Percentiles rank a stretch among this genome's conserved stretches.
These are phyloP conservation scores for Polydrusus cervinus DNA, from an alignment of 2,888 invertebrate species.

Conservation along the genomic window DNA sequence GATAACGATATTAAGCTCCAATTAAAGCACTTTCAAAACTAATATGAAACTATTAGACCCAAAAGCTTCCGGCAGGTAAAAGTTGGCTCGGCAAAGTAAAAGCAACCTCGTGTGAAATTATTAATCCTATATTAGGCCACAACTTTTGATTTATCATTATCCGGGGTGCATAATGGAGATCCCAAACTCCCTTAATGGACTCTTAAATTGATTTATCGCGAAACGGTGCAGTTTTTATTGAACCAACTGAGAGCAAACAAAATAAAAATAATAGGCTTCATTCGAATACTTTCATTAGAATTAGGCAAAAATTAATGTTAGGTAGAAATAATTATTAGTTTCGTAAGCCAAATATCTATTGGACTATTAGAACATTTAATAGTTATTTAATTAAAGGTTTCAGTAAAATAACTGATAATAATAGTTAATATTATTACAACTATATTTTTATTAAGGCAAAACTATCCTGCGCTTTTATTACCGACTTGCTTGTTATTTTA, in stretches of 20 bases:
- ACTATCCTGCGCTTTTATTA: too few relatives aligned
- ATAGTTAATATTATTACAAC: too few relatives aligned
- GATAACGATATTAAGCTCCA: conserved; percentile 6
- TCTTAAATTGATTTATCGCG: conserved; percentile 61
- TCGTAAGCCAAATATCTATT: too few relatives aligned
- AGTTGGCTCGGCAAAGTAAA: conserved; percentile 23
- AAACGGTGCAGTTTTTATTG: conserved; percentile 36
- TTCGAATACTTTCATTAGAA: not conserved
- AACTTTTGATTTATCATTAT: conserved; percentile 62
- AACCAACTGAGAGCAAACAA: not conserved
- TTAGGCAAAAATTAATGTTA: not conserved
- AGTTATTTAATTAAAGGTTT: too few relatives aligned
- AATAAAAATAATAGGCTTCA: not conserved
- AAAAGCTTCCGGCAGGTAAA: conserved; percentile 30
- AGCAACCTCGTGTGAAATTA: conserved; percentile 54
- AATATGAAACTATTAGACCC: conserved; percentile 28
- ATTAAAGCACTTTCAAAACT: conserved; percentile 16
- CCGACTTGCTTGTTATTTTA: too few relatives aligned
- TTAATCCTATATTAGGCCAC: conserved; percentile 58
- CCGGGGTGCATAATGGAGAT: conserved; percentile 57
- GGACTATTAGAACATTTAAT: too few relatives aligned
- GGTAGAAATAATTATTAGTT: too few relatives aligned
- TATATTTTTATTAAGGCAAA: too few relatives aligned
- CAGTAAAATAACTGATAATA: too few relatives aligned
- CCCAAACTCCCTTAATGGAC: conserved; percentile 57